phyloP scores from a whole-genome alignment of 2,113 vertebrate species.

The Anser brachyrhynchus region DNA sequence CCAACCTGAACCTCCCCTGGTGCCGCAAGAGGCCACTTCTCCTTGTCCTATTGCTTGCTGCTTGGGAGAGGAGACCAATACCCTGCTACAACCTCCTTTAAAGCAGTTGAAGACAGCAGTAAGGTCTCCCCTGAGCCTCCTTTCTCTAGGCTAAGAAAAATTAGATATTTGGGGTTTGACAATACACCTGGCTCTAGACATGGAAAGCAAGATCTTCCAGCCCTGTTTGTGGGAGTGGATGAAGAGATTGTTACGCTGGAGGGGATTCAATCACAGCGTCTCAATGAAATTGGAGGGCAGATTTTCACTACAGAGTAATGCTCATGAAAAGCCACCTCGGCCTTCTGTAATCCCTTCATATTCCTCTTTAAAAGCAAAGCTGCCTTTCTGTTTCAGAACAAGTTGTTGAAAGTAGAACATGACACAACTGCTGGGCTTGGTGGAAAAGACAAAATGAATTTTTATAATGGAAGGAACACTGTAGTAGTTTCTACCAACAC shows the following conservation, averaged over 20 bases:
- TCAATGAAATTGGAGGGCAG: not conserved
- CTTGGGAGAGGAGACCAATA: too few species aligned
- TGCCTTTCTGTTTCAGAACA: not conserved
- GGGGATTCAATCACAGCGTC: not conserved
- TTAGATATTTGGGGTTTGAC: not conserved
- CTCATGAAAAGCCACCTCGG: not conserved
- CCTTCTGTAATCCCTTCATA: not conserved
- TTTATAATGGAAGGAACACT: accelerated
- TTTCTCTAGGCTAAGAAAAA: too few species aligned
- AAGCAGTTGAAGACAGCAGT: too few species aligned
- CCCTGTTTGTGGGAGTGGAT: not conserved
- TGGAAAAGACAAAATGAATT: not conserved
- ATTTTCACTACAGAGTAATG: not conserved
- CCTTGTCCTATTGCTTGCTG: too few species aligned
- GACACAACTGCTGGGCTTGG: not conserved
- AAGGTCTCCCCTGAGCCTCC: too few species aligned
- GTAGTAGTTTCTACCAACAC: not conserved
- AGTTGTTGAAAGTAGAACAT: not conserved
- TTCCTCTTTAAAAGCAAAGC: not conserved
- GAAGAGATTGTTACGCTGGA: not conserved
- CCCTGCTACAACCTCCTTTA: too few species aligned
- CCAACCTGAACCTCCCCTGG: too few species aligned
- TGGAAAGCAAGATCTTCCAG: not conserved
- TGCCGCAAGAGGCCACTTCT: too few species aligned
- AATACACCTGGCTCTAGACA: not conserved